A percentile compares a stretch with the other conserved stretches of the same genome.
These are phyloP conservation scores for Cirrhinus molitorella DNA, from an alignment of 2,797 vertebrate genomes.

Conservation along the genomic window DNA sequence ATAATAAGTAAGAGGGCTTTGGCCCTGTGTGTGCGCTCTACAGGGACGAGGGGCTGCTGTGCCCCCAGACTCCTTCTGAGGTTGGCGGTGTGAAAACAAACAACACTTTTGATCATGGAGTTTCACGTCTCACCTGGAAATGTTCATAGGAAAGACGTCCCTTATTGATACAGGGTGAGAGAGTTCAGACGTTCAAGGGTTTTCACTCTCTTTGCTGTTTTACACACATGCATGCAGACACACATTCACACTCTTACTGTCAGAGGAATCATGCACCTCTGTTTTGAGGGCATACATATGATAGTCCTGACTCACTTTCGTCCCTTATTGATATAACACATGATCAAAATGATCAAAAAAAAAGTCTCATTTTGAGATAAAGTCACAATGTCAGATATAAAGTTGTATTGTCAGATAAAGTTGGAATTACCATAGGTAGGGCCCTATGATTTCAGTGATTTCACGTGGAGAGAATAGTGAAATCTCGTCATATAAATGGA, in stretches of 20 bases:
- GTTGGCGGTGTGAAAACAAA: conserved; percentile 81
- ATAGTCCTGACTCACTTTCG: background rate
- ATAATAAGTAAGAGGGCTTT: conserved; percentile 86
- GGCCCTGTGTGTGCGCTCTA: conserved; percentile 80
- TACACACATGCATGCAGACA: conserved; percentile 54
- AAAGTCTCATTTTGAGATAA: background rate
- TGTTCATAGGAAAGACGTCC: conserved; percentile 76
- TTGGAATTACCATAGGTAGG: background rate
- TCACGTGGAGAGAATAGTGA: too few species aligned
- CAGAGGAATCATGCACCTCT: conserved; percentile 3
- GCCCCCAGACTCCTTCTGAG: conserved; percentile 78
- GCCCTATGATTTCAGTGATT: too few species aligned
- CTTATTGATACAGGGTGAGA: conserved; percentile 65
- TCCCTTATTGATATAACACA: background rate
- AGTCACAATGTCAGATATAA: background rate
- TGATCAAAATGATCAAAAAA: background rate
- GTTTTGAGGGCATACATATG: background rate
- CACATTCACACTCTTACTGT: conserved; percentile 57
- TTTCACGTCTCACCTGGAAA: conserved; percentile 72
- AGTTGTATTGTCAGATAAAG: background rate
- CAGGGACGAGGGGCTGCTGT: conserved; percentile 80
- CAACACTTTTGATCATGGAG: conserved; percentile 86
- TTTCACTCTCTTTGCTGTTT: conserved; percentile 19
- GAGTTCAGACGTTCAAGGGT: conserved; percentile 62
- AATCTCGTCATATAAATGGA: too few species aligned